These are phyloP conservation scores for Protophormia terraenovae DNA, from an alignment of 2,888 invertebrate genomes.

Conservation along the genomic window DNA sequence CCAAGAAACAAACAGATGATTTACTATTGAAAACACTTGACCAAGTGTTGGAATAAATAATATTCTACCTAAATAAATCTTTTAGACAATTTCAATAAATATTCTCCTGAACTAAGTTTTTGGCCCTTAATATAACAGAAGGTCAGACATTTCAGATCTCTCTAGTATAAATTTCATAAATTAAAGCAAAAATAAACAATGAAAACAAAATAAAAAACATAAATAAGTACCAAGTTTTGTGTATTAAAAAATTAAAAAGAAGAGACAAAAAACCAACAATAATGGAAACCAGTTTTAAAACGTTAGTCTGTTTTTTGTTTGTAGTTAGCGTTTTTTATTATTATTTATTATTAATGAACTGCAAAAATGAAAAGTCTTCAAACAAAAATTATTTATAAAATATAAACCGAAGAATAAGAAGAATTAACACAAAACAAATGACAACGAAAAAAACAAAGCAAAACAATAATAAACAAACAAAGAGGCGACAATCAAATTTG, in stretches of 20 bases:
- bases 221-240: conserved; percentile 23
- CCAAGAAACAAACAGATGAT: too few species aligned
- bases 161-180: conserved; percentile 36
- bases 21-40: too few species aligned
- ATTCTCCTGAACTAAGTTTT: conserved; percentile 20
- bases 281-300: conserved; percentile 52
- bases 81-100: neutral
- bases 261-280: conserved; percentile 16
- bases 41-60: too few species aligned
- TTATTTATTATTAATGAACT: conserved; percentile 42
- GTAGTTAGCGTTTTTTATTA: conserved; percentile 7
- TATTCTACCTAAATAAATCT: neutral
- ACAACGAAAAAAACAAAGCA: conserved; percentile 32
- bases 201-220: conserved; percentile 10
- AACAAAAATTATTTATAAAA: neutral
- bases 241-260: neutral
- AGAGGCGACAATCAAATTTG: conserved; percentile 14
- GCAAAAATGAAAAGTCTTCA: conserved; percentile 42
- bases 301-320: neutral
- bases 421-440: conserved; percentile 35
- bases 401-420: conserved; percentile 8
- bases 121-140: conserved; percentile 20
- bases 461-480: conserved; percentile 12
- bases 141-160: conserved; percentile 21
- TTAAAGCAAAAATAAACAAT: conserved; percentile 12